Evolutionary conservation across 2,888 invertebrate genomes (phyloP), one percentile per base, ranked within the genome.

Genomic region (Machimus rusticus): DNA sequence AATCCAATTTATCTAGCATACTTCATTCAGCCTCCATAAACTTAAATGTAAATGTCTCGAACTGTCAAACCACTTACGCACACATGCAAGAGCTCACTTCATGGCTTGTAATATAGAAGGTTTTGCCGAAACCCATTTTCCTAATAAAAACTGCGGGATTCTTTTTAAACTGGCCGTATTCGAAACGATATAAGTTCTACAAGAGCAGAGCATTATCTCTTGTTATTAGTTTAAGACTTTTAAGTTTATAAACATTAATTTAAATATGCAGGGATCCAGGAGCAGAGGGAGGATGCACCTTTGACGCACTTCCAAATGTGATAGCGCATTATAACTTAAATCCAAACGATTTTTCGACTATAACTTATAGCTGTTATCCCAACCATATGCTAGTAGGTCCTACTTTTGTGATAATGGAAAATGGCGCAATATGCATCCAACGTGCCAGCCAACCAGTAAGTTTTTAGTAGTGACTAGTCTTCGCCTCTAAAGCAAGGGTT

Each of bases 401-500:
- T 19, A 74, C 34, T 74, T 74, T 31, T 87, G 87, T 34, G 6
- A 57, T 2, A 37, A 6, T 23, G 55, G 31, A 3, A n/a, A 77
- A 5, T 88, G 88, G 88, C 0, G 16, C 5, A 23, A 28, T 23
- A 8, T 8, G n/a, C 77, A 77, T 66, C 88, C 88, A 23, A 86
- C 46, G 5, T 88, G 88, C 19, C n/a, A n/a, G n/a, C n/a, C n/a
- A n/a, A 66, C 43, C 14, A 86, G 88, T 88, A 88, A 77, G 86
- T 87, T 23, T 12, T 23, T 3, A 34, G 34, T 14, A 37, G 19
- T 12, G n/a, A 12, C 19, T 2, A 31, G 28, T 74, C 0, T 46
- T 37, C 6, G 16, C 23, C 19, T 12, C 37, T 37, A 39, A 55
- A 57, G 3, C 34, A 28, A 55, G 0, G 9, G 2, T 55, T 8